These are phyloP conservation scores for Etheostoma spectabile DNA, from an alignment of 2,113 vertebrate genomes.

Conservation along the genomic window DNA sequence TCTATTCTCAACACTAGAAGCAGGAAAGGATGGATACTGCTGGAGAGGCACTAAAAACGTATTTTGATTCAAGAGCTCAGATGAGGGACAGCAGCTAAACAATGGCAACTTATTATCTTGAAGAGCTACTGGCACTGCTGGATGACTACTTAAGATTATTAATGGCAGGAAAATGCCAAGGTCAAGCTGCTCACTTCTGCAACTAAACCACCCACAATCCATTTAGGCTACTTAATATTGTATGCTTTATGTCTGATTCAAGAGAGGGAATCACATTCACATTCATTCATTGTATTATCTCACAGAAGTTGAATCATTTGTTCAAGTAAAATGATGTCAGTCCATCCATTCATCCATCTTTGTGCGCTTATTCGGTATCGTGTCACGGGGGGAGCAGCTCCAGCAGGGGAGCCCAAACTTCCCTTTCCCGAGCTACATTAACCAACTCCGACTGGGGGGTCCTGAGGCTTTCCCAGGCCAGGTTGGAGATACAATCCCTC, in stretches of 20 bases:
- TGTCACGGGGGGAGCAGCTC: too few species aligned
- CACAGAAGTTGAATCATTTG: slow-evolving; percentile 10
- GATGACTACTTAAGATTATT: slow-evolving; percentile 47
- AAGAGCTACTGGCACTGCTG: slow-evolving; percentile 42
- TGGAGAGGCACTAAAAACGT: slow-evolving; percentile 30
- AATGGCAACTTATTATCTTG: slow-evolving; percentile 30
- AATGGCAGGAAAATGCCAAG: slow-evolving; percentile 57
- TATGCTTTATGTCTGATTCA: slow-evolving; percentile 27
- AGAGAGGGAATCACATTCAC: not conserved
- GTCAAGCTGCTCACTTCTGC: slow-evolving; percentile 47
- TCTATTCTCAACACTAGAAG: slow-evolving; percentile 36
- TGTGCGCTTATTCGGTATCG: too few species aligned
- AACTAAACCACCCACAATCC: slow-evolving; percentile 18
- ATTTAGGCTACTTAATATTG: slow-evolving; percentile 42
- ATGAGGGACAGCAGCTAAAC: slow-evolving; percentile 16
- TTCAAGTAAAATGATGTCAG: slow-evolving; percentile 16
- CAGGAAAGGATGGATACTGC: slow-evolving; percentile 24
- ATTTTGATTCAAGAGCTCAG: slow-evolving; percentile 33
- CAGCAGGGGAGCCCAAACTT: too few species aligned
- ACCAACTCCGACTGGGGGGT: too few species aligned
- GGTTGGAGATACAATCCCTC: too few species aligned
- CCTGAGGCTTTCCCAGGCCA: too few species aligned
- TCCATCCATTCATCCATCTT: too few species aligned
- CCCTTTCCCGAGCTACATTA: too few species aligned
- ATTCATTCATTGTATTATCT: slow-evolving; percentile 25